phyloP scores from a whole-genome alignment of 1,140 invertebrate species.

The Penaeus chinensis region DNA sequence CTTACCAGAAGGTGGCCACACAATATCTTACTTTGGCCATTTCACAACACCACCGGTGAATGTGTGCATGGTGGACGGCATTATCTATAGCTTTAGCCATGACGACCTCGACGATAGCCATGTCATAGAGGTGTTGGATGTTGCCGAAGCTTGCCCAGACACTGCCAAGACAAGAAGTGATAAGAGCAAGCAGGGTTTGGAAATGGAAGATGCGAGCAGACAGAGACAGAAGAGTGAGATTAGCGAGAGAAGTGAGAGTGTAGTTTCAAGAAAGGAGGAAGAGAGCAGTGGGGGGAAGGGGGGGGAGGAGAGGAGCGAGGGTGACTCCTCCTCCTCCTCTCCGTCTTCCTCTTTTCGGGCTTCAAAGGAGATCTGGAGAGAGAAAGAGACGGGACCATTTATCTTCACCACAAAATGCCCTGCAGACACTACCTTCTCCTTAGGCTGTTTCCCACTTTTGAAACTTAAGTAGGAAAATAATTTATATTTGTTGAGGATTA shows the following conservation, averaged over 20 bases:
- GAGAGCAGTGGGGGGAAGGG: background rate
- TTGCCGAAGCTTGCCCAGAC: background rate
- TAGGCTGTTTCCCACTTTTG: constrained; percentile 48
- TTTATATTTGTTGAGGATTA: no score
- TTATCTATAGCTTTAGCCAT: constrained; percentile 42
- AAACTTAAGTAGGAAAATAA: background rate
- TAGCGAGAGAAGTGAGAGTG: background rate
- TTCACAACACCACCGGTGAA: constrained; percentile 45
- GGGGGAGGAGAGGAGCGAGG: background rate
- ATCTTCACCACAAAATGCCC: constrained; percentile 48
- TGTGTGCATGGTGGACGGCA: constrained; percentile 49
- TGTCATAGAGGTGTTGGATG: constrained; percentile 39
- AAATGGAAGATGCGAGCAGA: background rate
- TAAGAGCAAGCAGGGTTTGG: background rate
- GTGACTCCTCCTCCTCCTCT: background rate
- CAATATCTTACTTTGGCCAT: constrained; percentile 11
- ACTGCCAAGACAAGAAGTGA: background rate
- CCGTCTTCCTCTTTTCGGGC: no score
- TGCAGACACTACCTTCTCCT: constrained; percentile 46
- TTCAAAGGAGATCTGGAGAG: constrained; percentile 44
- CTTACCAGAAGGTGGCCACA: constrained; percentile 36
- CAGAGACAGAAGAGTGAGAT: no score
- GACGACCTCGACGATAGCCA: constrained; percentile 38
- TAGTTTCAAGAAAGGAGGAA: background rate
- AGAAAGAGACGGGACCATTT: constrained; percentile 16